phyloP scores from a whole-genome alignment of 2,888 invertebrate species.

The Stenurella melanura region DNA sequence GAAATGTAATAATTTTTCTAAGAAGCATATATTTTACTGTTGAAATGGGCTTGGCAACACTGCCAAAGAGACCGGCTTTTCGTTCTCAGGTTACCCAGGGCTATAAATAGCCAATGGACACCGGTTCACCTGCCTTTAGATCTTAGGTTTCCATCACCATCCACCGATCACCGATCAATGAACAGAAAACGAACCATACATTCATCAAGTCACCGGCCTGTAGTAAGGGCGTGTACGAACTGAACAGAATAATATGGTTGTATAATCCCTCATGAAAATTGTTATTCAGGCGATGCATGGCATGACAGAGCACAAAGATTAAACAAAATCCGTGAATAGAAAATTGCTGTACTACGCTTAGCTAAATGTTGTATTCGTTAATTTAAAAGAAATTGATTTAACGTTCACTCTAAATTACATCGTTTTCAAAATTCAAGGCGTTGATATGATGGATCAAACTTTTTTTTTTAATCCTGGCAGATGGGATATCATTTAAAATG shows the following conservation, averaged over 20 bases:
- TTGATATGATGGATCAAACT: no score
- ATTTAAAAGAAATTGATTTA: no score
- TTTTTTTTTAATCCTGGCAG: no score
- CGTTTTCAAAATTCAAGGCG: no score
- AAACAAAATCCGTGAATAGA: no score
- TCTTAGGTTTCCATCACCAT: constrained; percentile 32
- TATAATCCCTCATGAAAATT: neutral
- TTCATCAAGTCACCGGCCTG: constrained; percentile 30
- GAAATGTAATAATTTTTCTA: neutral
- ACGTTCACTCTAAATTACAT: no score
- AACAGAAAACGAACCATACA: constrained; percentile 37
- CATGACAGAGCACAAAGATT: no score
- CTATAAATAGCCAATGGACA: constrained; percentile 40
- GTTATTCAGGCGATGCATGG: no score
- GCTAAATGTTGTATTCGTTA: no score
- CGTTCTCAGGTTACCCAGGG: constrained; percentile 29
- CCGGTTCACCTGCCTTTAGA: constrained; percentile 36
- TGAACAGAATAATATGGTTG: neutral
- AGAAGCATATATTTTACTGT: neutral
- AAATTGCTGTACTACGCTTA: no score
- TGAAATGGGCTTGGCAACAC: constrained; percentile 23
- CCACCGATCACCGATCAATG: constrained; percentile 34
- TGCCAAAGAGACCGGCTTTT: constrained; percentile 35
- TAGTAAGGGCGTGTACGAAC: neutral
- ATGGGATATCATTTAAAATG: no score